A percentile compares a stretch with the other conserved stretches of the same genome.
Evolutionary conservation across 2,113 vertebrate genomes (phyloP).

Genomic region (Poecile atricapillus): DNA sequence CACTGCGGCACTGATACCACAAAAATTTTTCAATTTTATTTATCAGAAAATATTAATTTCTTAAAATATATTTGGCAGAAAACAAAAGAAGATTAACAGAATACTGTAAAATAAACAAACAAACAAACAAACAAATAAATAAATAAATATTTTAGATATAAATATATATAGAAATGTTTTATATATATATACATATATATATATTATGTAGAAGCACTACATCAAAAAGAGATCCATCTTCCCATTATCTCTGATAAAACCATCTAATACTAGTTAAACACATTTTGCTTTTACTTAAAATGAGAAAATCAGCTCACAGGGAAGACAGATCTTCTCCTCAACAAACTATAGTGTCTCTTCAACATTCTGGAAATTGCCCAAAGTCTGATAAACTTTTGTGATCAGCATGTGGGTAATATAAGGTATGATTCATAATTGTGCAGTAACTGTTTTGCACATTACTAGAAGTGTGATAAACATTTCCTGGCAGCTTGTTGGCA

Average conservation of each 20-base stretch:
- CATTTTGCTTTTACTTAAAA: neutral
- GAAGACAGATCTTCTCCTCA: neutral
- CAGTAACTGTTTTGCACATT: conserved; percentile 37
- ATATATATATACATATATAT: too few relatives aligned
- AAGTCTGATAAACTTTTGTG: conserved; percentile 33
- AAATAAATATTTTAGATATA: too few relatives aligned
- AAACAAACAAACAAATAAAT: neutral
- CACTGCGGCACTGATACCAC: too few relatives aligned
- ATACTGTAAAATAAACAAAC: neutral
- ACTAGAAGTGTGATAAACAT: conserved; percentile 34
- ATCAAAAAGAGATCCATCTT: neutral
- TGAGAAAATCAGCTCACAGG: neutral
- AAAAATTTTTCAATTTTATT: neutral
- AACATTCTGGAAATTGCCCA: neutral
- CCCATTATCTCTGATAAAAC: neutral
- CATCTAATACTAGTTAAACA: neutral
- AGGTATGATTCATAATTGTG: conserved; percentile 37
- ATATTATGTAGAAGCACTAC: too few relatives aligned
- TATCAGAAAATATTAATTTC: neutral
- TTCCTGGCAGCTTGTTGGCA: conserved; percentile 25
- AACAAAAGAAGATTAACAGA: neutral
- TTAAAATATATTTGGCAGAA: neutral
- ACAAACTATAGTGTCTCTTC: neutral
- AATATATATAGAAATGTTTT: too few relatives aligned
- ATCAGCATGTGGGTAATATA: conserved; percentile 41